Evolutionary conservation across 2,888 invertebrate species (phyloP), one percentile per base, ranked within the genome.

Genomic region (Tuta absoluta): DNA sequence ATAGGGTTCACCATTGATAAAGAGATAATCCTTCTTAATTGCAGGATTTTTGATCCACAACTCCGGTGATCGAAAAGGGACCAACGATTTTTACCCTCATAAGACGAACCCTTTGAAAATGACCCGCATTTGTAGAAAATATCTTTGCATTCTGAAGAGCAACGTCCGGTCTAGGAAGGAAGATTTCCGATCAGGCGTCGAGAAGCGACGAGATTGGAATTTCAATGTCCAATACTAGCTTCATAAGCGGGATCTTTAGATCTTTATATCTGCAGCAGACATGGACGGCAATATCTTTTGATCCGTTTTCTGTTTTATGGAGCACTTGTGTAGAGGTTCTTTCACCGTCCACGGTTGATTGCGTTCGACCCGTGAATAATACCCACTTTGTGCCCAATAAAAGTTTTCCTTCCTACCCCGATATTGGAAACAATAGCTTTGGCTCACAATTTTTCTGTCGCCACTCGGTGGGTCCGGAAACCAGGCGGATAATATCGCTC

Each of bases 341-440:
- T 74, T 75, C 74, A 69, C 75, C 74, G 77, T 74, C 78, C 79
- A 80, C 79, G 81, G 83, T 81, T 89, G 87, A 88, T 87, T 86
- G 85, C 86, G 82, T 83, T 78, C 82, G 79, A 79, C 78, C 84
- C 84, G 81, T 87, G 87, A 89, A 88, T 89, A 87, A 91, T 88
- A 84, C 86, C 85, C 87, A 90, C 91, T 90, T 90, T 88, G 89
- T 86, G 85, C 87, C 82, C 86, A 86, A 90, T 90, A 90, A 89
- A 90, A 90, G 82, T 89, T 88, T 85, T 56, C 81, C 82, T 80
- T 81, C 81, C 78, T 81, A 78, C 78, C 73, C 68, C 73, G 85
- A 86, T 87, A 88, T 90, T 89, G 89, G 87, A 91, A 90, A 91
- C 89, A 91, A 90, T 88, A 81, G 83, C 86, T 89, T 86, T 86